Evolutionary conservation across 2,113 vertebrate genomes (phyloP), one percentile per base, ranked within the genome.

Genomic region (Rutilus rutilus): DNA sequence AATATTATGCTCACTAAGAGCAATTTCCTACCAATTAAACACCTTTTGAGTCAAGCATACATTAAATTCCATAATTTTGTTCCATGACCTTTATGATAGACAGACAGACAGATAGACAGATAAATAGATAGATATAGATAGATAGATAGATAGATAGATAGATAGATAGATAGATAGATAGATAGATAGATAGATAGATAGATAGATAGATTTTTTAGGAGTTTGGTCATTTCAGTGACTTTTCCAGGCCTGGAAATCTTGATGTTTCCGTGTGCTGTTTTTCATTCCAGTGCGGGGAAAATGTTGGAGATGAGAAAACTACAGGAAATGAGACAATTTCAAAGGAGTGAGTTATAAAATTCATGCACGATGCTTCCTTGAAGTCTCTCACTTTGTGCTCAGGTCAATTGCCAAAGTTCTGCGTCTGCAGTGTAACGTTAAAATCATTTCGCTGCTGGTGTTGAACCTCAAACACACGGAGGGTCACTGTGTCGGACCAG

Each of bases 311-410:
- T 36, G 2, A n/a, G 11, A 42, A 79, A 79, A 81, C 78, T 83
- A 75, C 64, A 88, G 60, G 73, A 86, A 83, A 78, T 88, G 74
- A 86, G 69, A 36, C 64, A n/a, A 78, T 85, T 85, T 86, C 27
- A 73, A 73, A 65, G n/a, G 74, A 88, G 86, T 79, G 54, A 45
- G 8, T 62, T 45, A 15, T 33, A 4, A 45, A 52, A 54, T 21
- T 27, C 17, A 33, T 7, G n/a, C 64, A 27, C 1, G 9, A 33
- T 14, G 23, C 42, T 42, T 57, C 50, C 69, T 82, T 42, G 4
- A 23, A 25, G 17, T 42, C n/a, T 42, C n/a, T 67, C n/a, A 10
- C 36, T 42, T 47, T 7, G 69, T 23, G 21, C 5, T 8, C 21
- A 79, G 8, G n/a, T 45, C 42, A 19, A 23, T 42, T 23, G 1